Percentiles rank a stretch among this genome's conserved stretches.
Conservation (phyloP, 2,113 vertebrate genomes). For the Athene cunicularia region DNA sequence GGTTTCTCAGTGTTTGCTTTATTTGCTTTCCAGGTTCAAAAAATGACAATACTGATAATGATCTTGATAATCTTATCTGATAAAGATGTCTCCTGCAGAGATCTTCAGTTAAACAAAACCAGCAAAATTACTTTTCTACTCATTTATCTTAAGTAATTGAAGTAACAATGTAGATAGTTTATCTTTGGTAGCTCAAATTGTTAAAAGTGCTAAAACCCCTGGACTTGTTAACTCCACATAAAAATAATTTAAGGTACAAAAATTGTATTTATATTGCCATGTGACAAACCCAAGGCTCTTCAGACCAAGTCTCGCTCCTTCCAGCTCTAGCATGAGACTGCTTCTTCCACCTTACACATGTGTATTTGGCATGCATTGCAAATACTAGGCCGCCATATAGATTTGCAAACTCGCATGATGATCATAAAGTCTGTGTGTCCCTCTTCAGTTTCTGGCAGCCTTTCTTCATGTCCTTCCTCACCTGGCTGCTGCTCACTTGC, state of each 20-base stretch:
- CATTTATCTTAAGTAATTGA: not conserved
- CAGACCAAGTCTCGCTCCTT: not conserved
- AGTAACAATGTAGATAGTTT: not conserved
- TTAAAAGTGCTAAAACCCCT: not conserved
- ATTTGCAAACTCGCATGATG: not conserved
- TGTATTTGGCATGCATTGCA: not conserved
- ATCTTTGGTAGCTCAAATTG: not conserved
- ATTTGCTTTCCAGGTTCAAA: not conserved
- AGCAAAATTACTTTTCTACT: not conserved
- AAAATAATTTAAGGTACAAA: not conserved
- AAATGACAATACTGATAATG: not conserved
- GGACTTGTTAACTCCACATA: not conserved
- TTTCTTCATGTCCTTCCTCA: not conserved
- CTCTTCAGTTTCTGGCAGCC: rapidly evolving
- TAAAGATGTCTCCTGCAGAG: not conserved
- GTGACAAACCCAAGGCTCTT: not conserved
- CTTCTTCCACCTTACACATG: not conserved
- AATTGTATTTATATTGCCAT: not conserved
- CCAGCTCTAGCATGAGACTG: not conserved
- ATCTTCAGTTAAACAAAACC: not conserved
- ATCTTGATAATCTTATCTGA: not conserved
- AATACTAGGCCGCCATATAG: not conserved
- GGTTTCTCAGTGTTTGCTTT: not conserved
- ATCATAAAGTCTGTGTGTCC: not conserved
- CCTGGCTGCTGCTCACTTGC: rapidly evolving